Conservation (phyloP, 2,888 invertebrate genomes). For the Plagodis pulveraria region DNA sequence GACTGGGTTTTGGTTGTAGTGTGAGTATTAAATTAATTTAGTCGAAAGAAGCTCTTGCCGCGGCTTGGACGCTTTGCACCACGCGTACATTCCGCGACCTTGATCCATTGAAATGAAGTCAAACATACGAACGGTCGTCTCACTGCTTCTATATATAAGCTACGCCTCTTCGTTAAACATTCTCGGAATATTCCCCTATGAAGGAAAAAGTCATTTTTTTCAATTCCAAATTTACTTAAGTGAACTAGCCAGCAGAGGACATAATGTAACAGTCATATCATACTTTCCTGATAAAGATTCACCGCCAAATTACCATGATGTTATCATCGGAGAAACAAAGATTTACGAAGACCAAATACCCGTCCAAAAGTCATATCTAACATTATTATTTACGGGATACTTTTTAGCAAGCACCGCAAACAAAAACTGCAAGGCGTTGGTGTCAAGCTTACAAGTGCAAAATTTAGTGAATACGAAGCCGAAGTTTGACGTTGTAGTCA, state of each 20-base stretch:
- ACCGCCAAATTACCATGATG: conserved; percentile 84
- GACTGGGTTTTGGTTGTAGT: too few species aligned
- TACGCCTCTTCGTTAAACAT: conserved; percentile 69
- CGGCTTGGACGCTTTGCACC: conserved; percentile 7
- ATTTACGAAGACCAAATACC: conserved; percentile 47
- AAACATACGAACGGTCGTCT: conserved; percentile 32
- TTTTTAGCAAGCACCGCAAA: conserved; percentile 51
- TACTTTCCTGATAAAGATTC: conserved; percentile 84
- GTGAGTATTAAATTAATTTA: neutral
- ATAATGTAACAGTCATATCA: conserved; percentile 88
- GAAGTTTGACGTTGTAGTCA: conserved; percentile 87
- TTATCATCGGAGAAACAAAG: conserved; percentile 50
- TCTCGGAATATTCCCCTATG: conserved; percentile 87
- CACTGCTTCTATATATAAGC: conserved; percentile 42
- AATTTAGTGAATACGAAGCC: conserved; percentile 66
- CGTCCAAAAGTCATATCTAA: conserved; percentile 52
- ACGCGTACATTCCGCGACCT: conserved; percentile 17
- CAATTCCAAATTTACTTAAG: conserved; percentile 86
- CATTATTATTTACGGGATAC: conserved; percentile 43
- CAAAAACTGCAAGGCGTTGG: conserved; percentile 63
- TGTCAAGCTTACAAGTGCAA: conserved; percentile 66
- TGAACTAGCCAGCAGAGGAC: conserved; percentile 86
- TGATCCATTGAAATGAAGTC: conserved; percentile 46
- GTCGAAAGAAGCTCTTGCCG: conserved; percentile 1
- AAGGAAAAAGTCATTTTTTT: conserved; percentile 89